Evolutionary conservation across 2,888 invertebrate genomes (phyloP).

Genomic region (Parthenolecanium corni): DNA sequence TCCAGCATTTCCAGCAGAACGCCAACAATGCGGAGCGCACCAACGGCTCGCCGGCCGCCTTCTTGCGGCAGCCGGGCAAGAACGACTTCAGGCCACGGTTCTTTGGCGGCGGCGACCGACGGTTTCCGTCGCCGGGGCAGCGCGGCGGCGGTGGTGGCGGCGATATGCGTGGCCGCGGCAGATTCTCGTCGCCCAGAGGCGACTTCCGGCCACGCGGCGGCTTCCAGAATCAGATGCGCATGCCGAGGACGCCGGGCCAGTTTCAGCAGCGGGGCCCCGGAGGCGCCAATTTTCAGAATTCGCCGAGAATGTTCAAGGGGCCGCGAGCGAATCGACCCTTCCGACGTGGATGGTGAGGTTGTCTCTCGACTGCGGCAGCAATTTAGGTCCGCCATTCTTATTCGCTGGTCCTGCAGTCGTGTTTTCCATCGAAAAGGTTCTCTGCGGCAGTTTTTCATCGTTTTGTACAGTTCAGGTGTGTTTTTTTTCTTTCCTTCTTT

Average conservation of each 20-base stretch:
- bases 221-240: neutral
- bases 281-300: slow-evolving; percentile 17
- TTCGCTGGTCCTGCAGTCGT: no score
- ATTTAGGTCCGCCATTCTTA: no score
- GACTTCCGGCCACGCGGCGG: slow-evolving; percentile 7
- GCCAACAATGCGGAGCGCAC: neutral
- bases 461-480: no score
- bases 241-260: slow-evolving; percentile 6
- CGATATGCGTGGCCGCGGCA: neutral
- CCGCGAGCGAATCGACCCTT: no score
- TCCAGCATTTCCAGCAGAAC: neutral
- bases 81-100: neutral
- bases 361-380: no score
- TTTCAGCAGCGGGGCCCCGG: neutral
- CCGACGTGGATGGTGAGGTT: no score
- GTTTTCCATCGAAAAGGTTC: no score
- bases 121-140: neutral
- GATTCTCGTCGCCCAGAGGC: neutral
- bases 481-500: no score
- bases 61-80: neutral
- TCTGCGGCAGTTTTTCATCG: no score
- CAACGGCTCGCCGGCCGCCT: neutral
- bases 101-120: neutral
- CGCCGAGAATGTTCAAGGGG: slow-evolving; percentile 12
- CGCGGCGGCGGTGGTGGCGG: neutral